phyloP scores from a whole-genome alignment of 2,113 vertebrate species.

The Tachycineta bicolor region DNA sequence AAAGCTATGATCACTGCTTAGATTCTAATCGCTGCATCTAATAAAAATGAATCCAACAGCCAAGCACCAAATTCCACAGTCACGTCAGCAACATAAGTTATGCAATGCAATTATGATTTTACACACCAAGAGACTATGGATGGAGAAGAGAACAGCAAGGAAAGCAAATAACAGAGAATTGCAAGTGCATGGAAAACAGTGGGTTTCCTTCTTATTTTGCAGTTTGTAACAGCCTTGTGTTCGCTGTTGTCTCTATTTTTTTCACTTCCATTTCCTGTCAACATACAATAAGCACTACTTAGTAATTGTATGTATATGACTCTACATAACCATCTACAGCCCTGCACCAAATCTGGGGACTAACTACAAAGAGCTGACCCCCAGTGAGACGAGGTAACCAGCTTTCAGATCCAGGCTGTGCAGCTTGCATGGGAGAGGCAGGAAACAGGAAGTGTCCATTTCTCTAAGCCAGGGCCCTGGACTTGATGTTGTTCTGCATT shows the following conservation, averaged over 20 bases:
- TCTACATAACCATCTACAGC: not conserved
- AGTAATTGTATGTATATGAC: not conserved
- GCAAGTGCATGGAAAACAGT: not conserved
- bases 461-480: not conserved
- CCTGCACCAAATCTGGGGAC: not conserved
- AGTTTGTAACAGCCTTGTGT: not conserved
- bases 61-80: not conserved
- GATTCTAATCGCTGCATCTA: not conserved
- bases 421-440: not conserved
- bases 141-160: not conserved
- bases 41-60: not conserved
- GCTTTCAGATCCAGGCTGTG: not conserved
- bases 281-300: not conserved
- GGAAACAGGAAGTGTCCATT: not conserved
- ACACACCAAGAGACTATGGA: not conserved
- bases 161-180: not conserved
- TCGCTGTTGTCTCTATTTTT: not conserved
- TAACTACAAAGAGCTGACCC: not conserved
- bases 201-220: not conserved
- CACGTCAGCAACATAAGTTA: not conserved
- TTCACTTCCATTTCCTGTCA: not conserved
- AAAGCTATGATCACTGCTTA: not conserved
- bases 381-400: accelerated
- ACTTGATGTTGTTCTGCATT: not conserved
- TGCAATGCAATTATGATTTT: not conserved